Conservation (phyloP, 2,113 vertebrate genomes). For the Probosciger aterrimus region DNA sequence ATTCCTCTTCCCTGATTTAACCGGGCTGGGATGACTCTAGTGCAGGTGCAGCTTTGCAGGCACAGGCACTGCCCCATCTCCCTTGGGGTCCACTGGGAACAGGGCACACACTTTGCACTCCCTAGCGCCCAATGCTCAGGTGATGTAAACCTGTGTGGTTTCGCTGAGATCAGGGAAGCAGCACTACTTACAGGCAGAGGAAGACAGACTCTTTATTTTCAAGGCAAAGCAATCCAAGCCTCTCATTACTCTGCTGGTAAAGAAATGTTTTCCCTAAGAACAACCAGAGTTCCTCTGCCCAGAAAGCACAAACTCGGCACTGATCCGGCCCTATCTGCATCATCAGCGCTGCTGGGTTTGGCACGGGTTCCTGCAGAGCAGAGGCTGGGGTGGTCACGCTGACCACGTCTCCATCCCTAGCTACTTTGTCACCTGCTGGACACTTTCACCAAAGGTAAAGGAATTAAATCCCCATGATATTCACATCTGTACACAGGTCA, state of each 20-base stretch:
- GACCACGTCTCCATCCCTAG: neutral
- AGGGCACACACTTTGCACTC: neutral
- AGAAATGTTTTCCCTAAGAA: neutral
- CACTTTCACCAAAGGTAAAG: neutral
- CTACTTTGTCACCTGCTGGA: neutral
- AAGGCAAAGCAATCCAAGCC: neutral
- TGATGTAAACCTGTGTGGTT: accelerated
- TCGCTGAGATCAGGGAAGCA: neutral
- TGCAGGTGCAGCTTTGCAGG: neutral
- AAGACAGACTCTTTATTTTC: neutral
- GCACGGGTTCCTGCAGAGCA: neutral
- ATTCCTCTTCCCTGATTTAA: neutral
- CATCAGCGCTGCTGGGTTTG: neutral
- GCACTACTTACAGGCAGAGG: neutral
- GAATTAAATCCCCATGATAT: accelerated
- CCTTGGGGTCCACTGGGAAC: accelerated
- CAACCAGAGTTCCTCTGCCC: neutral
- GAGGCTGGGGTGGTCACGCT: neutral
- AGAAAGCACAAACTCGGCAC: neutral
- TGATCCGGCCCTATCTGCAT: neutral
- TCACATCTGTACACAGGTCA: accelerated
- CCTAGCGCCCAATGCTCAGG: neutral
- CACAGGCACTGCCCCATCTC: accelerated
- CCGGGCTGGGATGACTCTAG: neutral
- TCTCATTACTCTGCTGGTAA: neutral